These are phyloP conservation scores for Epinephelus moara DNA, from an alignment of 2,113 vertebrate genomes.

Conservation along the genomic window DNA sequence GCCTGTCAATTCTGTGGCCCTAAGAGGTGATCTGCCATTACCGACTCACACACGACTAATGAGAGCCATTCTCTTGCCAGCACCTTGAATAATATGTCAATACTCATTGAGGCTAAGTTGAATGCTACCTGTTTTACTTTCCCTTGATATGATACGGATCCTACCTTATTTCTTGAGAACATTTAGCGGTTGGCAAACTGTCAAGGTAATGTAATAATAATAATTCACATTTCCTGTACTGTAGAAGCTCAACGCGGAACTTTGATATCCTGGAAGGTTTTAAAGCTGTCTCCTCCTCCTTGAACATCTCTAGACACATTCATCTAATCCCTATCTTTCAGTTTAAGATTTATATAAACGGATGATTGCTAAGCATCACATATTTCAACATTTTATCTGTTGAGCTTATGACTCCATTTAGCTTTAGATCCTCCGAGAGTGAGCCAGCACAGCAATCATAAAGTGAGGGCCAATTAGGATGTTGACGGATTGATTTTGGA, in stretches of 20 bases:
- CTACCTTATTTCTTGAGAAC: slow-evolving; percentile 34
- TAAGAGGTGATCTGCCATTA: slow-evolving; percentile 86
- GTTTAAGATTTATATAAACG: slow-evolving; percentile 81
- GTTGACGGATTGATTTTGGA: slow-evolving; percentile 87
- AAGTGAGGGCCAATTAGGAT: slow-evolving; percentile 84
- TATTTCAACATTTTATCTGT: slow-evolving; percentile 84
- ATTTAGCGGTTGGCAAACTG: slow-evolving; percentile 44
- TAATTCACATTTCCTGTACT: slow-evolving; percentile 55
- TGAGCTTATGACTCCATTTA: slow-evolving; percentile 85
- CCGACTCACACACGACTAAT: slow-evolving; percentile 85
- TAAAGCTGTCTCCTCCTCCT: slow-evolving; percentile 63
- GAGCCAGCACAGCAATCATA: slow-evolving; percentile 82
- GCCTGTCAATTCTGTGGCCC: slow-evolving; percentile 85
- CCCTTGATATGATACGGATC: slow-evolving; percentile 52
- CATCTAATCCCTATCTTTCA: slow-evolving; percentile 78
- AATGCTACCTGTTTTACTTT: slow-evolving; percentile 75
- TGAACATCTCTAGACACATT: slow-evolving; percentile 75
- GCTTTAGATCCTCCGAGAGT: slow-evolving; percentile 82
- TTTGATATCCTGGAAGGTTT: slow-evolving; percentile 57
- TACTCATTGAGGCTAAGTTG: slow-evolving; percentile 78
- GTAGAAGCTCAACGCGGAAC: slow-evolving; percentile 38
- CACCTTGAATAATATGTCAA: slow-evolving; percentile 84
- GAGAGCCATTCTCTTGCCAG: slow-evolving; percentile 86
- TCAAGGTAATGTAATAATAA: slow-evolving; percentile 36
- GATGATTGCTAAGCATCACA: slow-evolving; percentile 82